Evolutionary conservation across 2,797 vertebrate genomes (phyloP).

Genomic region (Picus viridis): DNA sequence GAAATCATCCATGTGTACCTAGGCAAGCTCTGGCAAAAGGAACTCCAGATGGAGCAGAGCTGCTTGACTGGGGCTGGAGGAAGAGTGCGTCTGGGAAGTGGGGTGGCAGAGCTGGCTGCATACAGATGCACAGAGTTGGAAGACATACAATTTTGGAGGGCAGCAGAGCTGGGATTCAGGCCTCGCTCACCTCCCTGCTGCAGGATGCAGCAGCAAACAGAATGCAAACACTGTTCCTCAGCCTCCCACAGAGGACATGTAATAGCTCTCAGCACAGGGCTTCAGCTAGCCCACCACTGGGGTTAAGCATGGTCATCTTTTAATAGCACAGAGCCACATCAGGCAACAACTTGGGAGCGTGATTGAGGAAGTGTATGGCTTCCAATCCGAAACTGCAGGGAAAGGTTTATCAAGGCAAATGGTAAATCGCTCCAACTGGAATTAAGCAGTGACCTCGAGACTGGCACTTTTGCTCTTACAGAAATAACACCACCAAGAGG

Average conservation of each 20-base stretch:
- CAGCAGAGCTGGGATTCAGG: background rate
- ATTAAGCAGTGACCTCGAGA: background rate
- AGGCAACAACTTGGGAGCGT: background rate
- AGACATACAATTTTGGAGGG: background rate
- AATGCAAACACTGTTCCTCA: background rate
- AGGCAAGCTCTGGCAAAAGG: slow-evolving; percentile 9
- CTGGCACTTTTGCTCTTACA: background rate
- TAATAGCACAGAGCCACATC: background rate
- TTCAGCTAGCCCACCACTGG: background rate
- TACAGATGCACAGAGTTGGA: slow-evolving; percentile 24
- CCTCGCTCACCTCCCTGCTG: background rate
- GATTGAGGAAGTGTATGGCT: background rate
- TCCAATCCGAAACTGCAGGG: background rate
- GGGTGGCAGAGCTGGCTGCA: background rate
- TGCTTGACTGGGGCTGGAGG: slow-evolving; percentile 23
- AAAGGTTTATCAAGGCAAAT: background rate
- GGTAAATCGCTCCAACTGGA: background rate
- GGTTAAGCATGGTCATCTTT: background rate
- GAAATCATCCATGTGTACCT: background rate
- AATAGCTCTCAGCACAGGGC: background rate
- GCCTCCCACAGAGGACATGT: background rate
- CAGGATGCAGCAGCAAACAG: background rate
- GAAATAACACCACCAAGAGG: accelerated
- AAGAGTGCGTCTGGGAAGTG: background rate
- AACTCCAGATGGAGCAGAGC: slow-evolving; percentile 53